Evolutionary conservation across 37 sponge, comb jelly and placozoan genomes (phyloP).

Genomic region (Halisarca cf. caerulea): DNA sequence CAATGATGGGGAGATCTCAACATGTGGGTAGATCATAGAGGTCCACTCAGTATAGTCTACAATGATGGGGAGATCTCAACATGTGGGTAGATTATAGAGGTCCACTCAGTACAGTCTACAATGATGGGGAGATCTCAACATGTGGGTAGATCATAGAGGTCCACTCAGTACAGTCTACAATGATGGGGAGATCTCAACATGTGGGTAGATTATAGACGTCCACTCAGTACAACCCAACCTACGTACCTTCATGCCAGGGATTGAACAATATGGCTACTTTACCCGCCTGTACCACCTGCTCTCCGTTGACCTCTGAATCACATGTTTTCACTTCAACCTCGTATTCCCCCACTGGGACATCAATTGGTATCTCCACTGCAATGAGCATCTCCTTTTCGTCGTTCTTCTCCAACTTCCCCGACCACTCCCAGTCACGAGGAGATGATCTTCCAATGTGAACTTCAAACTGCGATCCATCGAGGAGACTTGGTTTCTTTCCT

Average conservation of each 20-base stretch:
- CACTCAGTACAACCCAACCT: too few species aligned
- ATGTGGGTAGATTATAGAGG: too few species aligned
- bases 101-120: too few species aligned
- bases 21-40: too few species aligned
- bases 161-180: too few species aligned
- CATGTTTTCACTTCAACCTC: constrained; percentile 7
- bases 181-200: too few species aligned
- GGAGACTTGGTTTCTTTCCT: not conserved
- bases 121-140: too few species aligned
- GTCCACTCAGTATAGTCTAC: too few species aligned
- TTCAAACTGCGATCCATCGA: not conserved
- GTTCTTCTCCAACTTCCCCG: not conserved
- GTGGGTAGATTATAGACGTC: too few species aligned
- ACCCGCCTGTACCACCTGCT: not conserved
- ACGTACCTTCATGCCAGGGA: constrained; percentile 36
- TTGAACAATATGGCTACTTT: constrained; percentile 28
- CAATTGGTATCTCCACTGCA: not conserved
- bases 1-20: too few species aligned
- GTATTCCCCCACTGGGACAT: constrained; percentile 13
- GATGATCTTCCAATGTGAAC: not conserved
- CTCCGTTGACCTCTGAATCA: not conserved
- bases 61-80: too few species aligned
- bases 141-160: too few species aligned
- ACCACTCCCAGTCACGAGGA: constrained; percentile 6
- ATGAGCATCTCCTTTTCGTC: not conserved